These are phyloP conservation scores for Pseudococcus longispinus DNA, from an alignment of 2,888 invertebrate genomes.

Conservation along the genomic window DNA sequence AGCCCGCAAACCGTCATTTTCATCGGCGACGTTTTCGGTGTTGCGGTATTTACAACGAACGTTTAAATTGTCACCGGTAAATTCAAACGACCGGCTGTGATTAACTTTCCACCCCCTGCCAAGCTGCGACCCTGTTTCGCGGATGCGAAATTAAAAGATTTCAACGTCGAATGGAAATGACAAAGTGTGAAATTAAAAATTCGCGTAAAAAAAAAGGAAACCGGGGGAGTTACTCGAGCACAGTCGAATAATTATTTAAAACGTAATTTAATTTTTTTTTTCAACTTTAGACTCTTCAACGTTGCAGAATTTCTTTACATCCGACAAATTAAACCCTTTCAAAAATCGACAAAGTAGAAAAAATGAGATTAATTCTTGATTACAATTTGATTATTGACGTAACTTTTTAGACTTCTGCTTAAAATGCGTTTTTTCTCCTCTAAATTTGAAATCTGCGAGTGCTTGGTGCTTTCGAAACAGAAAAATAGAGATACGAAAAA, in stretches of 20 bases:
- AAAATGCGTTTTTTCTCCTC: neutral
- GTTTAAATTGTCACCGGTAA: conserved; percentile 17
- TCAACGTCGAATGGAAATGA: neutral
- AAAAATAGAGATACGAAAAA: neutral
- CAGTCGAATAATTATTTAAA: conserved; percentile 11
- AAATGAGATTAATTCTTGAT: conserved; percentile 6
- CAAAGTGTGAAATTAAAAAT: neutral
- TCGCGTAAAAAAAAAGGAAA: neutral
- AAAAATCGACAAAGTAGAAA: neutral
- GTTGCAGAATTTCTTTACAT: neutral
- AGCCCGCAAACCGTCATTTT: conserved; percentile 26
- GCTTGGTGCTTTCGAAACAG: neutral
- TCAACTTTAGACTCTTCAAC: neutral
- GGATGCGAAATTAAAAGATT: neutral
- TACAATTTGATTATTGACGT: neutral
- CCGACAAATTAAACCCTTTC: neutral
- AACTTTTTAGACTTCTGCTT: neutral
- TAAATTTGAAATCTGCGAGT: no score
- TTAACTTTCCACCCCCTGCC: neutral
- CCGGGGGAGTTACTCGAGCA: neutral
- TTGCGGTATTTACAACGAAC: neutral
- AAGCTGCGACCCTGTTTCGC: neutral
- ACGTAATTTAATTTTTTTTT: conserved; percentile 25
- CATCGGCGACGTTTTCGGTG: conserved; percentile 10
- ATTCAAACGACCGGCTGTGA: neutral